Conservation (phyloP, 2,113 vertebrate genomes). For the Albula goreensis region DNA sequence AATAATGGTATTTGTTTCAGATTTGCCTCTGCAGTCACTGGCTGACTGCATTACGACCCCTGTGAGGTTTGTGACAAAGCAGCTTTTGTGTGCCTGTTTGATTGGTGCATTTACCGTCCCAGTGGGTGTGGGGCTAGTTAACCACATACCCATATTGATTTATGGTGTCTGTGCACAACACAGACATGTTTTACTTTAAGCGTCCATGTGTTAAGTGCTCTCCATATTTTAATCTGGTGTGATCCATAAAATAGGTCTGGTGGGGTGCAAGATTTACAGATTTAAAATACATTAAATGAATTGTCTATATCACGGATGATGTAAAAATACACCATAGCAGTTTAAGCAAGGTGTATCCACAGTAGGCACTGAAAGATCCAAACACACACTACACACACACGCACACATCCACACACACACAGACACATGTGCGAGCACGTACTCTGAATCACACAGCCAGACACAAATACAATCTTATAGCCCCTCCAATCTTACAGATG, state of each 20-base stretch:
- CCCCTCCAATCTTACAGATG: background rate
- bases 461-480: background rate
- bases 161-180: background rate
- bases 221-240: conserved; percentile 22
- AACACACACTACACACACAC: background rate
- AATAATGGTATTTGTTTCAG: conserved; percentile 43
- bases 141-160: conserved; percentile 24
- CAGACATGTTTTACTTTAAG: background rate
- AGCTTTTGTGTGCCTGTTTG: conserved; percentile 43
- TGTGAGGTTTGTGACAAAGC: conserved; percentile 51
- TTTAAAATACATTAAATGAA: background rate
- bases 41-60: conserved; percentile 31
- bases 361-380: background rate
- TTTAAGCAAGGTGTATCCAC: background rate
- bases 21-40: conserved; percentile 27
- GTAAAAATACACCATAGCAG: background rate
- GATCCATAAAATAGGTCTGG: conserved; percentile 24
- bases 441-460: no score
- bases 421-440: conserved; percentile 12
- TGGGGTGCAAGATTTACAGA: background rate
- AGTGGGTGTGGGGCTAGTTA: conserved; percentile 32
- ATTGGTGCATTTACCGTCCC: conserved; percentile 47
- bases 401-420: background rate
- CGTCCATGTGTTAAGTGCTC: background rate
- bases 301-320: background rate